Conservation (phyloP, 2,113 vertebrate genomes). For the Manacus vitellinus region DNA sequence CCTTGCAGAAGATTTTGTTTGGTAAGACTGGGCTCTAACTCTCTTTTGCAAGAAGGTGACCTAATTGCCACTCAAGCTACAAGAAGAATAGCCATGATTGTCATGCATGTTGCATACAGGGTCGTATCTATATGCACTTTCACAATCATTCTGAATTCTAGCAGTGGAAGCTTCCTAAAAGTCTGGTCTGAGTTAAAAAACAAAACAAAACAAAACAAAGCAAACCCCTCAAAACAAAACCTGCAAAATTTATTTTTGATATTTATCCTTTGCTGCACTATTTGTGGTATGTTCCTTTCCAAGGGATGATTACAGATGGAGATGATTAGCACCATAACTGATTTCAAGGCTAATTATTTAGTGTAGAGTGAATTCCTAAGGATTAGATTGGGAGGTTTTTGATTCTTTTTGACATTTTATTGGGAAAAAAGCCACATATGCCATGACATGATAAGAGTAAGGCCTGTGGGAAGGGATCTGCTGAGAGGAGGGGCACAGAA, state of each 20-base stretch:
- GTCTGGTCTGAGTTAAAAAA: neutral
- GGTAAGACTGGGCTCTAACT: neutral
- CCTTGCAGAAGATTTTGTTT: neutral
- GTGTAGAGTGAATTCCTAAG: neutral
- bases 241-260: neutral
- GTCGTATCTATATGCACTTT: neutral
- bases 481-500: neutral
- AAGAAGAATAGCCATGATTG: neutral
- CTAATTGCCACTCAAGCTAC: neutral
- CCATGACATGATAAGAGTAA: fast-evolving
- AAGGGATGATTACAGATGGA: neutral
- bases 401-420: neutral
- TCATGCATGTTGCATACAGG: neutral
- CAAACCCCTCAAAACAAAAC: fast-evolving
- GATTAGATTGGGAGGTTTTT: neutral
- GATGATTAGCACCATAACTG: neutral
- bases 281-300: neutral
- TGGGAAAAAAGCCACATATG: neutral
- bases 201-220: neutral
- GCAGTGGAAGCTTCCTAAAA: neutral
- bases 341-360: neutral
- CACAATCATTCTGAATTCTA: neutral
- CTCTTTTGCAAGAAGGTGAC: neutral
- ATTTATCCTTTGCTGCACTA: neutral
- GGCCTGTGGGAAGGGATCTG: neutral